phyloP scores from a whole-genome alignment of 1,140 invertebrate genomes.

The Bombus impatiens region DNA sequence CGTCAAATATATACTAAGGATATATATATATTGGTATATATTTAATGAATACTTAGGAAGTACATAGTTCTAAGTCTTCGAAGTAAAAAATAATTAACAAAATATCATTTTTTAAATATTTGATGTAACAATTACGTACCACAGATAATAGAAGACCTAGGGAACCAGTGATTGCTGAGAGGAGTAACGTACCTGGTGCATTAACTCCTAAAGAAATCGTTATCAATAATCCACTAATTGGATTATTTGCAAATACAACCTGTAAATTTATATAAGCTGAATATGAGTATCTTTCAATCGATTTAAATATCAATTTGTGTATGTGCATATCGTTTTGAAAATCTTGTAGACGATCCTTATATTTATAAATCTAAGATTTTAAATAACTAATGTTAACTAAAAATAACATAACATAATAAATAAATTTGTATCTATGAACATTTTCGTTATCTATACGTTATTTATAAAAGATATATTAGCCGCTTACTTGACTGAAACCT shows the following conservation, averaged over 20 bases:
- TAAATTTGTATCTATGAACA: not conserved
- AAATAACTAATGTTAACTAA: not conserved
- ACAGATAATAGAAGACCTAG: slow-evolving; percentile 78
- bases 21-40: not conserved
- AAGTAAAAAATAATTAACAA: not conserved
- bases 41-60: not conserved
- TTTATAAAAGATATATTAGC: not conserved
- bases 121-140: slow-evolving; percentile 67
- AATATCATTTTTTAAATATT: not conserved
- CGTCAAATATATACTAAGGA: not conserved
- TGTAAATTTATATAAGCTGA: slow-evolving; percentile 59
- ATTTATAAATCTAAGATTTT: not conserved
- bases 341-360: not conserved
- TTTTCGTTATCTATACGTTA: not conserved
- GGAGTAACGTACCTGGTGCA: slow-evolving; percentile 69
- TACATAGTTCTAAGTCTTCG: not conserved
- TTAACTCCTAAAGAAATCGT: slow-evolving; percentile 72
- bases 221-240: slow-evolving; percentile 80
- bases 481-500: slow-evolving; percentile 79
- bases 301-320: not conserved
- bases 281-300: not conserved
- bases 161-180: slow-evolving; percentile 71
- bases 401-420: not conserved
- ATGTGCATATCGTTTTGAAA: not conserved
- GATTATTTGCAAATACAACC: slow-evolving; percentile 81